Evolutionary conservation across 30 jellyfish, hydroid and myxozoan species (phyloP).

Genomic region (Hydractinia echinata): DNA sequence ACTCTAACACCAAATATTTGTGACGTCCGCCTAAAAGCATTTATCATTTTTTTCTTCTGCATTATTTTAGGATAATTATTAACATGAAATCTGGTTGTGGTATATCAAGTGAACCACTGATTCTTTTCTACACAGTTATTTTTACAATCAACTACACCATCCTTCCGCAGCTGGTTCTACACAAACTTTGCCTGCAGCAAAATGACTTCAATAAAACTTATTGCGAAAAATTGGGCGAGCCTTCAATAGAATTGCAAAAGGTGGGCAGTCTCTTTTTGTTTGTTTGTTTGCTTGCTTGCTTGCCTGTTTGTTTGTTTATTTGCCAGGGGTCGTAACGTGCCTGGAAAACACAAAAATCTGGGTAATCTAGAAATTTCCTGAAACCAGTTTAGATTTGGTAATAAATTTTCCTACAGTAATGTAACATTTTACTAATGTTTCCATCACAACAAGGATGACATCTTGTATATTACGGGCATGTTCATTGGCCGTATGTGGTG

Average conservation of each 20-base stretch:
- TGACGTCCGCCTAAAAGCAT: too few species aligned
- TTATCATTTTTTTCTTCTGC: too few species aligned
- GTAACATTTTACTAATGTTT: too few species aligned
- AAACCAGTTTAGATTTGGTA: too few species aligned
- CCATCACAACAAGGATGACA: too few species aligned
- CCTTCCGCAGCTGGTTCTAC: conserved; percentile 70
- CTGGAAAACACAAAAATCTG: background rate
- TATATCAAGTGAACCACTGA: conserved; percentile 72
- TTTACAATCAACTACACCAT: conserved; percentile 55
- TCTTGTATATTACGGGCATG: too few species aligned
- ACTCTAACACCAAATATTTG: too few species aligned
- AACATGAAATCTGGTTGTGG: too few species aligned
- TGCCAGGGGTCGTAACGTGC: background rate
- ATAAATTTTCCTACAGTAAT: too few species aligned
- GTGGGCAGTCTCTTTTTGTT: background rate
- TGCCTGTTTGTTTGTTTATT: background rate
- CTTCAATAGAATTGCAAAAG: conserved; percentile 3
- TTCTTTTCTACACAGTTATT: conserved; percentile 54
- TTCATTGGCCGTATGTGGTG: too few species aligned
- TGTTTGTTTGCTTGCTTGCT: background rate
- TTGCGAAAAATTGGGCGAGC: conserved; percentile 40
- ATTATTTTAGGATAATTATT: too few species aligned
- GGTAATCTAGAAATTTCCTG: too few species aligned
- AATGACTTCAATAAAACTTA: conserved; percentile 49
- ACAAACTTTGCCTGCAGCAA: conserved; percentile 52